A percentile compares a stretch with the other conserved stretches of the same genome.
phyloP scores from a whole-genome alignment of 2,113 vertebrate genomes.

The Zingel zingel region DNA sequence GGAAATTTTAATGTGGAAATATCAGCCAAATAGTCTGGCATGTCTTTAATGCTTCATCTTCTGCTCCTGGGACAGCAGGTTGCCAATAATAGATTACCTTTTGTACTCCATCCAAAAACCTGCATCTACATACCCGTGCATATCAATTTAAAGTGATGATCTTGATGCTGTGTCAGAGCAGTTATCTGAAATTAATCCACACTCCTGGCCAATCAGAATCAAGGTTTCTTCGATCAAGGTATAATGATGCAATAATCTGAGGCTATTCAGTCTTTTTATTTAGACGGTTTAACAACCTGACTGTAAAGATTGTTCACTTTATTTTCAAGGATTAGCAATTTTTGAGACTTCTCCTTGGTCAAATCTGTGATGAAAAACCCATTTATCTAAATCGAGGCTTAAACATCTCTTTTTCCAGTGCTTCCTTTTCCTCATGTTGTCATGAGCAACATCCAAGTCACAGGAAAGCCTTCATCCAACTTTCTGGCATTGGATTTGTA shows the following conservation, averaged over 20 bases:
- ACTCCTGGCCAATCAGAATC: neutral
- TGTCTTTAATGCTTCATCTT: neutral
- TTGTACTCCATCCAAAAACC: neutral
- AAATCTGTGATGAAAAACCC: neutral
- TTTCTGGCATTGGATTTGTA: slow-evolving; percentile 39
- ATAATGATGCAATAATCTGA: too few relatives aligned
- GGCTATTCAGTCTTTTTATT: neutral
- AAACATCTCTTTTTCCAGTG: neutral
- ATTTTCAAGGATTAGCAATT: neutral
- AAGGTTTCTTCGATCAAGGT: neutral
- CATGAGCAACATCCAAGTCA: slow-evolving; percentile 22
- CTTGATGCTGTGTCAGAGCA: neutral
- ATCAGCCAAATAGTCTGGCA: slow-evolving; percentile 1
- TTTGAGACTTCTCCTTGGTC: neutral
- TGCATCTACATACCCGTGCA: slow-evolving; percentile 9
- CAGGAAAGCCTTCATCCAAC: slow-evolving; percentile 36
- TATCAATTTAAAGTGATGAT: slow-evolving; percentile 10
- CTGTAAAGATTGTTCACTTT: neutral
- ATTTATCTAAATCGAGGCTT: neutral
- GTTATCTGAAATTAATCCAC: slow-evolving; percentile 7
- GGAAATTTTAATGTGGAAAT: slow-evolving; percentile 6
- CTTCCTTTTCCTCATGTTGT: slow-evolving; percentile 23
- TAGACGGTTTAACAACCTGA: neutral
- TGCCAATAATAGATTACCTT: slow-evolving; percentile 7
- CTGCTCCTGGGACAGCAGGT: neutral